These are phyloP conservation scores for Schizotus pectinicornis DNA, from an alignment of 2,888 invertebrate genomes.

Conservation along the genomic window DNA sequence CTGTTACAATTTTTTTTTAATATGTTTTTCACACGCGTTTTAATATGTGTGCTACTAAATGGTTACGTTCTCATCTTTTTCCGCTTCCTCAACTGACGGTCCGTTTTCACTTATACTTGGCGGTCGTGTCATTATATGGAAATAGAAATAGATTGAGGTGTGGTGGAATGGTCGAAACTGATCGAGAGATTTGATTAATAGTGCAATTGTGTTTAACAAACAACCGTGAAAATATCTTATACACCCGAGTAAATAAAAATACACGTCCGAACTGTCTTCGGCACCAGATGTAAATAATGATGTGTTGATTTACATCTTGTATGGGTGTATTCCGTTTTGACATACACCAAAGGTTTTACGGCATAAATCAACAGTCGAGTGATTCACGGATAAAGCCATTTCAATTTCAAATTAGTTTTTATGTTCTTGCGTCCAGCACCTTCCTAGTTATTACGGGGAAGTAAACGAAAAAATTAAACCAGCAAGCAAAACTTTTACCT, in stretches of 20 bases:
- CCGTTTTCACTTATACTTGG: not conserved
- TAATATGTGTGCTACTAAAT: not conserved
- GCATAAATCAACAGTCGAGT: slow-evolving; percentile 24
- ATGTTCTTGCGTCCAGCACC: too few species aligned
- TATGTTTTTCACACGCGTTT: slow-evolving; percentile 4
- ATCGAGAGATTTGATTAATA: slow-evolving; percentile 41
- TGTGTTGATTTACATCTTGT: slow-evolving; percentile 44
- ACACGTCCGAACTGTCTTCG: slow-evolving; percentile 37
- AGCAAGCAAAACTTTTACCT: too few species aligned
- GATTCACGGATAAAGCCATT: slow-evolving; percentile 22
- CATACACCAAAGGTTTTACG: slow-evolving; percentile 25
- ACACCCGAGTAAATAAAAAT: slow-evolving; percentile 47
- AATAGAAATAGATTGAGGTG: slow-evolving; percentile 25
- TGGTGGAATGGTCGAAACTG: slow-evolving; percentile 20
- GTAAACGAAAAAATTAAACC: too few species aligned
- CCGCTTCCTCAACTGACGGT: not conserved
- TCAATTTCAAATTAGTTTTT: slow-evolving; percentile 20
- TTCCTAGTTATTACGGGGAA: too few species aligned
- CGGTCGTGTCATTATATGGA: slow-evolving; percentile 19
- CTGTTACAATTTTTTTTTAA: slow-evolving; percentile 3
- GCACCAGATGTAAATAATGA: slow-evolving; percentile 45
- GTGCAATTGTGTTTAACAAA: slow-evolving; percentile 45
- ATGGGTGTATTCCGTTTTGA: slow-evolving; percentile 31
- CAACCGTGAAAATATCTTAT: slow-evolving; percentile 46
- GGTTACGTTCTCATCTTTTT: slow-evolving; percentile 6